Conservation (phyloP, 2,888 invertebrate species). For the Megastigmus dorsalis region DNA sequence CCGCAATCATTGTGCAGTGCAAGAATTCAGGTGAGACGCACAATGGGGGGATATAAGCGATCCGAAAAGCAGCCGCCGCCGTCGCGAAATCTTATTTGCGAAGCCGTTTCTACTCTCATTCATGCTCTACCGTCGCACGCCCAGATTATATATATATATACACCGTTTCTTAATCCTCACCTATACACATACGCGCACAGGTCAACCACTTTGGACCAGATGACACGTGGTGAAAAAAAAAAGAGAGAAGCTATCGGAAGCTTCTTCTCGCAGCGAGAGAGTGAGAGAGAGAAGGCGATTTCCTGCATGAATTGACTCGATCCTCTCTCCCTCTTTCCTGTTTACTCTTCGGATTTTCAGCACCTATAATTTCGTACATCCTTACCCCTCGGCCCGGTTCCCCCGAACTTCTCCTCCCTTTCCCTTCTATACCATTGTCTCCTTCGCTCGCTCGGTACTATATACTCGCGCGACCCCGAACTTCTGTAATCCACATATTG, state of each 20-base stretch:
- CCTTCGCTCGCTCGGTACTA: not conserved
- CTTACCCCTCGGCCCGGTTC: slow-evolving; percentile 42
- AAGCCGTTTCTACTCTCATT: slow-evolving; percentile 54
- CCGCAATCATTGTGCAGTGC: no score
- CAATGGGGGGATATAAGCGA: no score
- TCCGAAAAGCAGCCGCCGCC: not conserved
- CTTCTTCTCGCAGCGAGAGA: not conserved
- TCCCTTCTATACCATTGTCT: slow-evolving; percentile 1
- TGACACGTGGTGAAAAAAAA: no score
- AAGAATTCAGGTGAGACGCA: no score
- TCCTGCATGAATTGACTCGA: slow-evolving; percentile 70
- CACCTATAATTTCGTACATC: slow-evolving; percentile 72
- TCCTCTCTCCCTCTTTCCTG: slow-evolving; percentile 64
- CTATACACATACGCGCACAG: slow-evolving; percentile 61
- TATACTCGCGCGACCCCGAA: not conserved
- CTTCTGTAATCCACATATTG: slow-evolving; percentile 62
- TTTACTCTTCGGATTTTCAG: slow-evolving; percentile 71
- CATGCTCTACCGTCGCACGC: not conserved
- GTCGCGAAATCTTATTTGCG: slow-evolving; percentile 70
- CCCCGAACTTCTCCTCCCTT: slow-evolving; percentile 34
- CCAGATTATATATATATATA: slow-evolving; percentile 10
- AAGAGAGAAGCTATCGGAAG: no score
- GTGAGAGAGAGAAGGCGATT: slow-evolving; percentile 64
- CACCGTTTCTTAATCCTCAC: slow-evolving; percentile 55
- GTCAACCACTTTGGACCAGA: slow-evolving; percentile 66